These are phyloP conservation scores for Thripadectes ignobilis DNA, from an alignment of 2,797 vertebrate species.

Conservation along the genomic window DNA sequence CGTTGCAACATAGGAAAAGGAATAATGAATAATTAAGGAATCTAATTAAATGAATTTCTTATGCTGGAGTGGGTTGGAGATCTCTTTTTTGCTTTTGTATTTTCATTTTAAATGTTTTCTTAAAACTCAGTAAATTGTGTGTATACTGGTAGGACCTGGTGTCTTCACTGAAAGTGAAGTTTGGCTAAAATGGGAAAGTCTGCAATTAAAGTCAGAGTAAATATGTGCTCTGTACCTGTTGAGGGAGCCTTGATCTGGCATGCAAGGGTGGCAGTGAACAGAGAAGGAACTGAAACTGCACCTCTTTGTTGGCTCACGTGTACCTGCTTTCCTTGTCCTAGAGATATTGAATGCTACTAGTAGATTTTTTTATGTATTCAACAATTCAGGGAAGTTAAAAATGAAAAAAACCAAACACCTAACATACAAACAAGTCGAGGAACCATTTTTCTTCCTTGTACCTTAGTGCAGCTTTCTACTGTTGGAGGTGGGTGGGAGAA, in stretches of 20 bases:
- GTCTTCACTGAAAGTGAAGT: not conserved
- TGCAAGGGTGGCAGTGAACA: not conserved
- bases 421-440: not conserved
- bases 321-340: not conserved
- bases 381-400: not conserved
- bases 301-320: fast-evolving
- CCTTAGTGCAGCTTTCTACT: not conserved
- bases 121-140: not conserved
- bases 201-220: not conserved
- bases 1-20: constrained; percentile 17
- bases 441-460: not conserved
- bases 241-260: not conserved
- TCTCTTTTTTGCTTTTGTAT: not conserved
- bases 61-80: not conserved
- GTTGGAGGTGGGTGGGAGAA: not conserved
- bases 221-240: not conserved
- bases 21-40: constrained; percentile 46
- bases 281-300: not conserved
- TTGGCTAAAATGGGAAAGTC: not conserved
- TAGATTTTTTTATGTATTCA: not conserved
- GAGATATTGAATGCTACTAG: not conserved
- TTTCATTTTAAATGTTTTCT: not conserved
- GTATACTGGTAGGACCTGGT: not conserved
- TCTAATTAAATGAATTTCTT: constrained; percentile 18
- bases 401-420: not conserved